phyloP scores from a whole-genome alignment of 2,113 vertebrate genomes.

The Pelmatolapia mariae region DNA sequence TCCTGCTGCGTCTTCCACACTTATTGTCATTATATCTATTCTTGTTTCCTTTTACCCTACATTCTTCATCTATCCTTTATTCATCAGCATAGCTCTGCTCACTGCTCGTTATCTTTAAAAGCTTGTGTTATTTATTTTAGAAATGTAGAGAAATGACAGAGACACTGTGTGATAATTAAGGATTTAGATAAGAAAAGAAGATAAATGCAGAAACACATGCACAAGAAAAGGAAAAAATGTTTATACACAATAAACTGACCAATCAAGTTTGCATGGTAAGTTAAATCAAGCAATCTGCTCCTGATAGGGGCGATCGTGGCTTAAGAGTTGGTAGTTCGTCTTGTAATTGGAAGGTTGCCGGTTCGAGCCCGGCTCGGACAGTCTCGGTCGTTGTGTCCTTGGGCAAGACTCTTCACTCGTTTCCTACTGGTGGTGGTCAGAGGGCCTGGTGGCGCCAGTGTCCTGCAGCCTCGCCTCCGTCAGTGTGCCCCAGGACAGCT shows the following conservation, averaged over 20 bases:
- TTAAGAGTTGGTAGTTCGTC: not conserved
- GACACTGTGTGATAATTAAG: not conserved
- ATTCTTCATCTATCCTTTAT: not conserved
- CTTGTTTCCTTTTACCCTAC: not conserved
- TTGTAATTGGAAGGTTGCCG: not conserved
- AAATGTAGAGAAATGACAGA: not conserved
- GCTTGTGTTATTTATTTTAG: not conserved
- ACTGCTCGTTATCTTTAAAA: not conserved
- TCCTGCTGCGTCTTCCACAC: not conserved
- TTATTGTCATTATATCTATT: not conserved
- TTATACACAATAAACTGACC: not conserved
- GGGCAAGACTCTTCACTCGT: not conserved
- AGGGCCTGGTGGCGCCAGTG: not conserved
- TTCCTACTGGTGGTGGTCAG: not conserved
- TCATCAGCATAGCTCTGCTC: not conserved
- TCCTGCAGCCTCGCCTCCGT: not conserved
- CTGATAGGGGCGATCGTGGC: not conserved
- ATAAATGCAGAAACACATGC: not conserved
- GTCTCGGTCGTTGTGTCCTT: not conserved
- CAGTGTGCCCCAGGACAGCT: not conserved
- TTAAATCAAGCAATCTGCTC: not conserved
- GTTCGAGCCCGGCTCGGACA: rapidly evolving
- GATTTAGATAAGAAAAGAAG: not conserved
- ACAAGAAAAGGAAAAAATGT: not conserved
- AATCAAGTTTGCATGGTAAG: not conserved